A percentile compares a stretch with the other conserved stretches of the same genome.
Evolutionary conservation across 1,140 invertebrate genomes (phyloP).

Genomic region (Nautilus pompilius): DNA sequence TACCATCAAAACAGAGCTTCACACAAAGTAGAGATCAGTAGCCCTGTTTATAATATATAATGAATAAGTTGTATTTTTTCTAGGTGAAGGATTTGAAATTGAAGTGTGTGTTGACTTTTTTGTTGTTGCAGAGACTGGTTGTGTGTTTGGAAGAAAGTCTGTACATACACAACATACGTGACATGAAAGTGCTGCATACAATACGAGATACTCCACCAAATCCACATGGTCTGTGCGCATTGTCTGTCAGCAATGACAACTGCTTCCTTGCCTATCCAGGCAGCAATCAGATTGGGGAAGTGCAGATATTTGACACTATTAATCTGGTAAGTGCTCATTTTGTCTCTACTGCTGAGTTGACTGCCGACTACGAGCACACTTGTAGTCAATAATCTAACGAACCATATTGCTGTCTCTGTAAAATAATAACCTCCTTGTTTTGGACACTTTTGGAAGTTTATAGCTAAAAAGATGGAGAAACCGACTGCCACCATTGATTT

Average conservation of each 20-base stretch:
- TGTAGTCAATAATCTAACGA: too few species aligned
- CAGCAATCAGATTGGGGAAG: constrained; percentile 87
- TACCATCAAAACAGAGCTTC: too few species aligned
- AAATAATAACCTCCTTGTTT: too few species aligned
- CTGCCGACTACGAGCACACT: too few species aligned
- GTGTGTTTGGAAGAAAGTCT: constrained; percentile 97
- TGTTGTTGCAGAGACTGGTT: constrained; percentile 75
- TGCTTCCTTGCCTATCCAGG: constrained; percentile 97
- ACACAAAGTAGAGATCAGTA: too few species aligned
- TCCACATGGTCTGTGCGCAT: constrained; percentile 83
- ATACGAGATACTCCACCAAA: constrained; percentile 97
- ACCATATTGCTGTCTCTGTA: too few species aligned
- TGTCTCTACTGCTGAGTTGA: too few species aligned
- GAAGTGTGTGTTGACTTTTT: constrained; percentile 13
- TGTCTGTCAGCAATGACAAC: constrained; percentile 84
- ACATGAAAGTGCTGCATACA: constrained; percentile 98
- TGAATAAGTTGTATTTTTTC: too few species aligned
- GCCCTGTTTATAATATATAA: too few species aligned
- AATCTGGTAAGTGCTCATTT: constrained; percentile 72
- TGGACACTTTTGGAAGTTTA: too few species aligned
- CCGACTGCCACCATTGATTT: too few species aligned
- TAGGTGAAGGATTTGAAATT: constrained; percentile 1
- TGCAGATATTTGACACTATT: constrained; percentile 96
- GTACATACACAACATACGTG: constrained; percentile 97
- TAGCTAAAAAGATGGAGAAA: too few species aligned